A percentile compares a stretch with the other conserved stretches of the same genome.
These are phyloP conservation scores for Oxyruncus cristatus DNA, from an alignment of 2,113 vertebrate genomes.

Conservation along the genomic window DNA sequence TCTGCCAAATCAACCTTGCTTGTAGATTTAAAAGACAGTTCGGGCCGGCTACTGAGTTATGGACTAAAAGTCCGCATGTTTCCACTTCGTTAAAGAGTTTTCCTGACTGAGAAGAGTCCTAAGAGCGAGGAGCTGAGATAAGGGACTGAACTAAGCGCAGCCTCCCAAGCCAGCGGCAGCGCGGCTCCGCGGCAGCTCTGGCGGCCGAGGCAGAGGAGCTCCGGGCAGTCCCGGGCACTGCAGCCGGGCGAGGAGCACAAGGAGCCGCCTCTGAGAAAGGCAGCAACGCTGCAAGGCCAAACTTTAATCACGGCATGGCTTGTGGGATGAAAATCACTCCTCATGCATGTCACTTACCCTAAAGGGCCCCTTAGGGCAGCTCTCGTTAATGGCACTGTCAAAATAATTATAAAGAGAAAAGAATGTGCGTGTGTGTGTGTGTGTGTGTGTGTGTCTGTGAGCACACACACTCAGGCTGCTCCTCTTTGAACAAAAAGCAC, in stretches of 20 bases:
- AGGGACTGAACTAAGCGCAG: background rate
- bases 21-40: background rate
- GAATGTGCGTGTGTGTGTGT: background rate
- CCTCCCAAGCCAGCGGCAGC: fast-evolving
- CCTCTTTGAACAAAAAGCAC: background rate
- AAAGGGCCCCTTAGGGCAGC: slow-evolving; percentile 64
- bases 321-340: slow-evolving; percentile 54
- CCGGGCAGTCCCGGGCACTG: background rate
- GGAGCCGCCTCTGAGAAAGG: background rate
- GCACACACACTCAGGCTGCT: background rate
- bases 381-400: slow-evolving; percentile 65
- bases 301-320: slow-evolving; percentile 63
- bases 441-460: background rate
- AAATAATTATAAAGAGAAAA: slow-evolving; percentile 58
- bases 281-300: slow-evolving; percentile 10
- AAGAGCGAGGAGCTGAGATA: background rate
- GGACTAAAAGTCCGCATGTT: fast-evolving
- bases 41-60: background rate
- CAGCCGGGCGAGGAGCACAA: background rate
- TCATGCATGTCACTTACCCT: slow-evolving; percentile 70
- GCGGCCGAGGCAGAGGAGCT: background rate
- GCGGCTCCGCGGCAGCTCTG: background rate
- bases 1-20: fast-evolving
- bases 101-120: background rate
- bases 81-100: background rate